phyloP scores from a whole-genome alignment of 1,140 invertebrate species.

The Thalassaphorura encarpata region DNA sequence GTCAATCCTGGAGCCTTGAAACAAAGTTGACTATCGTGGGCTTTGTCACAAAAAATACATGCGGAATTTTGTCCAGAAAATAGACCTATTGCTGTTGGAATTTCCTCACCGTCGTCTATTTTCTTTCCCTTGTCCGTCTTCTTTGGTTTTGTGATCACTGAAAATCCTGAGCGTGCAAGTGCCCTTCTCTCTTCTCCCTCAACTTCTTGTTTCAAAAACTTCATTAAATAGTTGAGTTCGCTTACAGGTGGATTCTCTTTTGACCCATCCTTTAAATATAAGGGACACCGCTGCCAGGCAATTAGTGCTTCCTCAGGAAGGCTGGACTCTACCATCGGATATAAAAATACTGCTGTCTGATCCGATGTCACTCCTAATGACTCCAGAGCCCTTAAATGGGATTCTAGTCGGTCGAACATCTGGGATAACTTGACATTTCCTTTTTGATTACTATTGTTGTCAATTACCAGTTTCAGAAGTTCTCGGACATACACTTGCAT shows the following conservation, averaged over 20 bases:
- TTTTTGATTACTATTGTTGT: background rate
- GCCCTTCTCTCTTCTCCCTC: background rate
- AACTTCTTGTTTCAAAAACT: conserved; percentile 7
- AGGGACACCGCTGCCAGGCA: conserved; percentile 32
- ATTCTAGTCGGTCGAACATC: conserved; percentile 1
- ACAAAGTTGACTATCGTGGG: background rate
- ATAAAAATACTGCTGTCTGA: background rate
- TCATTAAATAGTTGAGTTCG: background rate
- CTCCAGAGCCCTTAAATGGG: conserved; percentile 4
- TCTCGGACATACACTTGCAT: conserved; percentile 9
- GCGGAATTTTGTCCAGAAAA: background rate
- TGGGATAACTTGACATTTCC: background rate
- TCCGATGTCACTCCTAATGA: background rate
- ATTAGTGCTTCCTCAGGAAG: conserved; percentile 34
- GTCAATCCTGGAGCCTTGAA: background rate
- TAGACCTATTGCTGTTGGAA: background rate
- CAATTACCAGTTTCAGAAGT: background rate
- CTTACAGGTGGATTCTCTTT: background rate
- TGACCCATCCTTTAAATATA: too few species aligned
- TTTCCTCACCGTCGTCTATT: background rate
- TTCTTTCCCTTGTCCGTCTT: background rate
- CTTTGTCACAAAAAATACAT: conserved; percentile 7
- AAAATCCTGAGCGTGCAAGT: background rate
- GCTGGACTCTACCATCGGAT: conserved; percentile 25
- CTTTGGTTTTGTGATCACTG: background rate